Conservation (phyloP, 2,888 invertebrate species). For the Cremastinae sp. region DNA sequence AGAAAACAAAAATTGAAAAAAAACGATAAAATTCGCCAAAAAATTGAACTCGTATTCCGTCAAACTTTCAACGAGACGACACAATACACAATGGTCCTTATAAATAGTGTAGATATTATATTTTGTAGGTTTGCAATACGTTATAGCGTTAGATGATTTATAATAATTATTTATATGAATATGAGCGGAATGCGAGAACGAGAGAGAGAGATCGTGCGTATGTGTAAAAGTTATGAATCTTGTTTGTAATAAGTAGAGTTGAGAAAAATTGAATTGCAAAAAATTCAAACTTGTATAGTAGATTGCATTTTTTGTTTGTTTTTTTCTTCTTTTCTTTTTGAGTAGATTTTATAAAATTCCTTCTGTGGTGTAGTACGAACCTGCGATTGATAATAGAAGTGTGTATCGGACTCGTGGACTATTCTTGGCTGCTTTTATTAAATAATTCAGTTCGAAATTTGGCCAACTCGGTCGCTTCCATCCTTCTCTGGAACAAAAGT, state of each 20-base stretch:
- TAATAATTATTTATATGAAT: conserved; percentile 73
- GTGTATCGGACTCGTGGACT: neutral
- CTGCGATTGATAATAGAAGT: conserved; percentile 33
- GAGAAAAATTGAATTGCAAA: conserved; percentile 55
- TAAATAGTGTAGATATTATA: conserved; percentile 75
- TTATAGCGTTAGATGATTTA: conserved; percentile 69
- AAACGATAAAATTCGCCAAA: conserved; percentile 4
- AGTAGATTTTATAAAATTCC: conserved; percentile 25
- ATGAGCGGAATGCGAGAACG: conserved; percentile 45
- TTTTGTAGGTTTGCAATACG: conserved; percentile 71
- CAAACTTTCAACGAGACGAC: conserved; percentile 46
- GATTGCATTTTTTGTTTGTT: conserved; percentile 69
- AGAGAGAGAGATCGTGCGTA: conserved; percentile 20
- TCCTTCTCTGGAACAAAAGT: neutral
- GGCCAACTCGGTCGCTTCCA: neutral
- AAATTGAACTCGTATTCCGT: conserved; percentile 10
- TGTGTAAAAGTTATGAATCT: conserved; percentile 39
- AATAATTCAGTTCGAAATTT: neutral
- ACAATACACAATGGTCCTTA: conserved; percentile 67
- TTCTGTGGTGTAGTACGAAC: conserved; percentile 43
- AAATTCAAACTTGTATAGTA: conserved; percentile 61
- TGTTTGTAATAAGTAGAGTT: conserved; percentile 47
- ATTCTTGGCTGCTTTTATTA: neutral
- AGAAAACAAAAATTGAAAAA: neutral
- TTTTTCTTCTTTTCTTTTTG: conserved; percentile 30